phyloP scores from a whole-genome alignment of 2,888 invertebrate genomes.

The Caenorhabditis doughertyi region DNA sequence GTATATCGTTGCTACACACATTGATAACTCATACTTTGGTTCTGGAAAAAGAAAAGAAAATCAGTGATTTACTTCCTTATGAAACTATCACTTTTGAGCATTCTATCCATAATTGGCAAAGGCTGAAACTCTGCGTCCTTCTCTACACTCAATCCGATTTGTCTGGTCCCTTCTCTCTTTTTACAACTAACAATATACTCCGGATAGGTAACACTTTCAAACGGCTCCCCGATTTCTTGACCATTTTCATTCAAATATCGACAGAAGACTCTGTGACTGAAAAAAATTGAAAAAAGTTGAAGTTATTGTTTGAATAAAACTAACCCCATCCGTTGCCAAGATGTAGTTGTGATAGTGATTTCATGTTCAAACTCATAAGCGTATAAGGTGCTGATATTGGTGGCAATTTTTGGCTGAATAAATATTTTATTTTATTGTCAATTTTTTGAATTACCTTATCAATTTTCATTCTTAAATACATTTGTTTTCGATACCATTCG shows the following conservation, averaged over 20 bases:
- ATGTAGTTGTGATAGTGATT: constrained; percentile 34
- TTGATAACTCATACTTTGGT: constrained; percentile 42
- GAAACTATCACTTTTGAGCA: constrained; percentile 11
- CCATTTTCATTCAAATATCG: constrained; percentile 35
- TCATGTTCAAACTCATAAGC: constrained; percentile 46
- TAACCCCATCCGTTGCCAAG: constrained; percentile 16
- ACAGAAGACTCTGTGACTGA: constrained; percentile 35
- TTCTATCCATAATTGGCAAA: constrained; percentile 30
- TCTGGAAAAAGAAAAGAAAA: no score
- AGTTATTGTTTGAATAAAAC: no score
- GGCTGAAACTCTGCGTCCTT: constrained; percentile 5
- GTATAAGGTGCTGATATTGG: constrained; percentile 22
- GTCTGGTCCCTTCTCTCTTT: constrained; percentile 33
- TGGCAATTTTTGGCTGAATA: constrained; percentile 17
- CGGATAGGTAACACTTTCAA: constrained; percentile 40
- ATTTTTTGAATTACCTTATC: not conserved
- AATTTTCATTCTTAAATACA: not conserved
- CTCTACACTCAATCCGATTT: constrained; percentile 43
- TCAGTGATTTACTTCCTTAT: no score
- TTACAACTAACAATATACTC: constrained; percentile 43
- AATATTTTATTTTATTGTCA: not conserved
- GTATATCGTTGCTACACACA: constrained; percentile 46
- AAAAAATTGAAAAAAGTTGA: not conserved
- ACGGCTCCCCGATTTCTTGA: constrained; percentile 17
- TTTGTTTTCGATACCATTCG: constrained; percentile 1